Percentiles rank a stretch among this genome's conserved stretches.
Evolutionary conservation across 2,888 invertebrate genomes (phyloP).

Genomic region (Linhomoeus sp.): DNA sequence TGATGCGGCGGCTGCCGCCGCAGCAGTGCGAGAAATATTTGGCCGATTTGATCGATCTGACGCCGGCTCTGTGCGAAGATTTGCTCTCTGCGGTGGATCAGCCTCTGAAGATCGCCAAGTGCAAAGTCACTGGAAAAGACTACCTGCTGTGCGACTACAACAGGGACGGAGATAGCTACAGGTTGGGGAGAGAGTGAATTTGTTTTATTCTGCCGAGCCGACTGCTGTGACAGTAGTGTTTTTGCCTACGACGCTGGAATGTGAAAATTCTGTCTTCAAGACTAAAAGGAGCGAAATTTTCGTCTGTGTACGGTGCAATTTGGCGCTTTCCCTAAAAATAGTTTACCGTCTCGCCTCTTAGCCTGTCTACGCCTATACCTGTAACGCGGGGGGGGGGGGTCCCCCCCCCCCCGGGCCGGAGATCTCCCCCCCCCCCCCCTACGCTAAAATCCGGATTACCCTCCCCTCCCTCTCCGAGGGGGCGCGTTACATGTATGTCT

Average conservation of each 20-base stretch:
- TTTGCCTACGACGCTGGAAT: background rate
- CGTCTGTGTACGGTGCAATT: too few species aligned
- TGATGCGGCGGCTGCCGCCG: slow-evolving; percentile 94
- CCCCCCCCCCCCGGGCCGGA: too few species aligned
- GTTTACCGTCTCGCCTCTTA: too few species aligned
- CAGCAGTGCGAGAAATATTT: slow-evolving; percentile 98
- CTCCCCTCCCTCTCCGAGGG: too few species aligned
- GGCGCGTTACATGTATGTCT: too few species aligned
- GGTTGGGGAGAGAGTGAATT: slow-evolving; percentile 38
- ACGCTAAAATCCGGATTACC: too few species aligned
- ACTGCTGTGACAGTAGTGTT: background rate
- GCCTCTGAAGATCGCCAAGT: slow-evolving; percentile 80
- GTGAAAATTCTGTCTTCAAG: too few species aligned
- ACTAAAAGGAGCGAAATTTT: too few species aligned
- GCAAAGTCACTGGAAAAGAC: slow-evolving; percentile 82
- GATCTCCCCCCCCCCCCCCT: too few species aligned
- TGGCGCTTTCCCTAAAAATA: too few species aligned
- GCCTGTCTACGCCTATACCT: too few species aligned
- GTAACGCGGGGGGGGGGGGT: too few species aligned
- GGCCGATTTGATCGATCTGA: slow-evolving; percentile 82
- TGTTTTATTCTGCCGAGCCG: background rate
- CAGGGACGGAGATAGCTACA: slow-evolving; percentile 91
- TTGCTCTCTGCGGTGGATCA: slow-evolving; percentile 90
- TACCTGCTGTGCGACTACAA: slow-evolving; percentile 97
- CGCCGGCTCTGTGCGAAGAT: slow-evolving; percentile 38